phyloP scores from a whole-genome alignment of 1,140 invertebrate species.

The Pogonomyrmex californicus region DNA sequence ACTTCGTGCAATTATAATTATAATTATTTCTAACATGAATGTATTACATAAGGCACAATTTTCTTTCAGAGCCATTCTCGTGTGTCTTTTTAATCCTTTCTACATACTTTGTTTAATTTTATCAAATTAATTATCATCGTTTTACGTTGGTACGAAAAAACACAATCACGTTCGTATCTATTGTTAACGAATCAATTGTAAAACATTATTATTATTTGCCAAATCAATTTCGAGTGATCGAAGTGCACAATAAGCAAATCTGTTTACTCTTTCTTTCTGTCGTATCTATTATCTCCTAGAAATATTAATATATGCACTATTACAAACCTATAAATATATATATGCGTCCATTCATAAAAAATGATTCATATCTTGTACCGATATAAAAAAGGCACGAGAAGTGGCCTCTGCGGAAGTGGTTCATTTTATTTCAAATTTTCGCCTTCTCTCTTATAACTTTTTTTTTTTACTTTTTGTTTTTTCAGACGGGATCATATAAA shows the following conservation, averaged over 20 bases:
- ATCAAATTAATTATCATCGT: conserved; percentile 6
- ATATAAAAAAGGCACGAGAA: conserved; percentile 69
- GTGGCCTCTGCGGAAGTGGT: conserved; percentile 43
- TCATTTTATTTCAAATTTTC: not conserved
- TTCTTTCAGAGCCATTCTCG: conserved; percentile 39
- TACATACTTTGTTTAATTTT: not conserved
- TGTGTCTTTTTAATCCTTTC: conserved; percentile 14
- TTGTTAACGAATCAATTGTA: not conserved
- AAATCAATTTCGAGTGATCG: conserved; percentile 25
- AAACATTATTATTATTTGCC: not conserved
- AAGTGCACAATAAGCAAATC: not conserved
- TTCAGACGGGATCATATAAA: conserved; percentile 32
- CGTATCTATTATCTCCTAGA: conserved; percentile 56
- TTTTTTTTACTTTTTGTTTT: conserved; percentile 40
- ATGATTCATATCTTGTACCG: not conserved
- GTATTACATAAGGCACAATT: conserved; percentile 75
- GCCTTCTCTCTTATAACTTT: not conserved
- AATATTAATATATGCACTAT: conserved; percentile 55
- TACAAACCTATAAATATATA: not conserved
- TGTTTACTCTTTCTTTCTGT: not conserved
- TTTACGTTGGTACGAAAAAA: not conserved
- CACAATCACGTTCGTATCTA: not conserved
- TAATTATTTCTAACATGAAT: conserved; percentile 18
- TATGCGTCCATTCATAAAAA: conserved; percentile 24
- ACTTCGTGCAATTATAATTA: not conserved